These are phyloP conservation scores for Phoenicopterus ruber DNA, from an alignment of 2,113 vertebrate species.

Conservation along the genomic window DNA sequence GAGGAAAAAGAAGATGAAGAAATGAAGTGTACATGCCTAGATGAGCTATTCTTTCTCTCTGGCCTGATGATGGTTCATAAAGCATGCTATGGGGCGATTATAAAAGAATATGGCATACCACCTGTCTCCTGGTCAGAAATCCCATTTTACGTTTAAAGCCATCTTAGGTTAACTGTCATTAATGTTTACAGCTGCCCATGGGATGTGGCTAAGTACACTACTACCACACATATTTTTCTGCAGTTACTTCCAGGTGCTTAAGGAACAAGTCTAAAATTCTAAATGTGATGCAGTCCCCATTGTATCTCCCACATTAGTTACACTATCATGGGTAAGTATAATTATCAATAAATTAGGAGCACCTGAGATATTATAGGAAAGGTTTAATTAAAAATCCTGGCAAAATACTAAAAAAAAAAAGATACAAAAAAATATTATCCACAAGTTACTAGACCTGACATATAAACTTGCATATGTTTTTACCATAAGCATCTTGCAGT, in stretches of 20 bases:
- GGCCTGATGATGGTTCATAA: slow-evolving; percentile 28
- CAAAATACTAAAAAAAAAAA: not conserved
- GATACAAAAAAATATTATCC: not conserved
- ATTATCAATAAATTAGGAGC: not conserved
- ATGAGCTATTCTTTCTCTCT: slow-evolving; percentile 20
- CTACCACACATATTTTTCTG: not conserved
- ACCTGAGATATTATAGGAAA: not conserved
- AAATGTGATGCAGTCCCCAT: not conserved
- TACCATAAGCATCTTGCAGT: not conserved
- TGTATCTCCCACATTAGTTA: not conserved
- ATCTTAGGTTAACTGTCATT: slow-evolving; percentile 26
- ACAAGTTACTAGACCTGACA: not conserved
- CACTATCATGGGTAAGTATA: not conserved
- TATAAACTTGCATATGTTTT: not conserved
- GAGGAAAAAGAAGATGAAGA: slow-evolving; percentile 20
- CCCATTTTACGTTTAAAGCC: slow-evolving; percentile 4
- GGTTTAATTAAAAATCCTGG: not conserved
- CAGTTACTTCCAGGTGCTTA: not conserved
- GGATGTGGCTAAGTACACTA: not conserved
- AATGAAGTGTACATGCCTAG: slow-evolving; percentile 20
- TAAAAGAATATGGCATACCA: slow-evolving; percentile 39
- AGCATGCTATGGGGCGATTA: slow-evolving; percentile 36
- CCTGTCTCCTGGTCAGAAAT: slow-evolving; percentile 46
- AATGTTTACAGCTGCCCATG: slow-evolving; percentile 24
- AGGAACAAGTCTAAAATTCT: not conserved